phyloP scores from a whole-genome alignment of 2,888 invertebrate genomes.

The Galerucella nymphaeae region DNA sequence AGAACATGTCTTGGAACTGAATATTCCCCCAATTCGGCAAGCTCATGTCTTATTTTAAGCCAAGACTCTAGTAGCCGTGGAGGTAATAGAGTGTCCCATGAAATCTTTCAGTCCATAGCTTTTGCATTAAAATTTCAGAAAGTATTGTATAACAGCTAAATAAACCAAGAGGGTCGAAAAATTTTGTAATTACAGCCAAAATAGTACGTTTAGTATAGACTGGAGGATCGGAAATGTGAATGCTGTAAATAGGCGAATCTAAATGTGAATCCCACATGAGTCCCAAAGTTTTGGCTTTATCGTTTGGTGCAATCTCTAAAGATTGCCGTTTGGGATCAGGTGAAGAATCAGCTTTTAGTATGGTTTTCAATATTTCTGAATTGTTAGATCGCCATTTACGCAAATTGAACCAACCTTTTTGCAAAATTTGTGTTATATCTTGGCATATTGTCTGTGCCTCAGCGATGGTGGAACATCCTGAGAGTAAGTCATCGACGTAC shows the following conservation, averaged over 20 bases:
- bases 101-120: background rate
- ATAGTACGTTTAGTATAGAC: background rate
- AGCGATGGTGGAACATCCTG: background rate
- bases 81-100: background rate
- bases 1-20: slow-evolving; percentile 13
- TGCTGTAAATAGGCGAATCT: background rate
- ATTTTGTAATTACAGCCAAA: slow-evolving; percentile 10
- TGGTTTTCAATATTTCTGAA: background rate
- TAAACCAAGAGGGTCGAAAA: slow-evolving; percentile 20
- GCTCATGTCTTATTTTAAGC: slow-evolving; percentile 10
- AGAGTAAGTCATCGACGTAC: background rate
- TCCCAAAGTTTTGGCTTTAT: slow-evolving; percentile 17
- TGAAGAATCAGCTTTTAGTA: background rate
- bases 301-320: background rate
- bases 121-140: slow-evolving; percentile 8
- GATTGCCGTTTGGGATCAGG: background rate
- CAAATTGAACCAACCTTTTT: background rate
- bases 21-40: slow-evolving; percentile 1
- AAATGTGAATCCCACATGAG: slow-evolving; percentile 10
- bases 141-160: slow-evolving; percentile 1
- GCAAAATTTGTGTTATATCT: background rate
- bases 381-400: background rate
- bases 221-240: background rate
- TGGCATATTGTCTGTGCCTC: background rate
- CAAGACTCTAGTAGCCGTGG: background rate